Evolutionary conservation across 2,888 invertebrate species (phyloP), one percentile per base, ranked within the genome.

Genomic region (Diarsia brunnea): DNA sequence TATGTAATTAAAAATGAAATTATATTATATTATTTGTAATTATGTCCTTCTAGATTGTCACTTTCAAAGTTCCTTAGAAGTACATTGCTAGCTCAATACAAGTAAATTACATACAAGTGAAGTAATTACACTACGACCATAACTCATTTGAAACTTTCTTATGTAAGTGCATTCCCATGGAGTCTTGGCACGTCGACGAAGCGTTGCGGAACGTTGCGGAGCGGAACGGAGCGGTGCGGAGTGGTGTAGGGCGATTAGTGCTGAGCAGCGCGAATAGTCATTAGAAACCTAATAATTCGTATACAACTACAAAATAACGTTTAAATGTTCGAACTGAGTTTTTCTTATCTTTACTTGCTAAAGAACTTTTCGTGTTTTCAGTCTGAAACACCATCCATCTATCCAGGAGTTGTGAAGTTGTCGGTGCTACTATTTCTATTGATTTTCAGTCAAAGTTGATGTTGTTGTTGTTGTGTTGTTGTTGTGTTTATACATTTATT

Each of bases 131-230:
- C 58, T 65, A 60, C 24, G 64, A 53, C 51, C 27, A 70, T 84
- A 79, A 79, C 47, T 80, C 58, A 84, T 49, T 65, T 64, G 79
- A 58, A 68, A 84, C 27, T 79, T 79, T 71, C 63, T 71, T 47
- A 47, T 38, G 53, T 61, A 67, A 78, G 67, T 70, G 67, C 84
- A 84, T 67, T 79, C 58, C 61, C 19, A 19, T 24, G 11, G 21
- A 43, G 31, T 69, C 12, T 53, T 21, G 58, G 49, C 27, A 51
- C 67, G 58, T 24, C 12, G 81, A 38, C 47, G 27, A 38, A 73
- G 71, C 51, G 73, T 53, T 47, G 47, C 19, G 8, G 27, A 24
- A 14, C 38, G 68, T 24, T 61, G 53, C 24, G 55, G 55, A 63
- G 7, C 12, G 69, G 21, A 11, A 10, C 27, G 49, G 27, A 69